Evolutionary conservation across 2,113 vertebrate species (phyloP), one percentile per base, ranked within the genome.

Genomic region (Smithornis capensis): DNA sequence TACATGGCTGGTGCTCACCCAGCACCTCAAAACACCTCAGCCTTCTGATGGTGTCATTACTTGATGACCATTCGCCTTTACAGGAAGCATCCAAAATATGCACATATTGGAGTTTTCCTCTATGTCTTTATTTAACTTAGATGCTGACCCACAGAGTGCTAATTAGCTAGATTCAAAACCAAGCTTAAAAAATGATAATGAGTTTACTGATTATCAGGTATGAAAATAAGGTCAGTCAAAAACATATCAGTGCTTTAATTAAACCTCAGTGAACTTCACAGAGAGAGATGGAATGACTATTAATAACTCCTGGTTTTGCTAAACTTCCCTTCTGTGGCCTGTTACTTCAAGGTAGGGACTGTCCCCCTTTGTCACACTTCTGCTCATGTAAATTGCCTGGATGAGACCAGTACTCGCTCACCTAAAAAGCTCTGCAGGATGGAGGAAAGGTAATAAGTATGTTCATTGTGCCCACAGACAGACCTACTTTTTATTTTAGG

Each of bases 141-240:
- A 38, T 37, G 15, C 79, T 87, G 89, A 81, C 86, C 92, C 50
- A 65, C 81, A 44, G 70, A 83, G 83, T 87, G 60, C 69, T 90
- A 83, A 90, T 65, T 87, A 91, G 87, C 56, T 35, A 27, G 50
- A 94, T 88, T 92, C 87, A 64, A 96, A 89, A 82, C 49, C 18
- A 56, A 92, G 76, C 68, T 95, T 63, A 91, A 89, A 70, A 84
- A 82, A 89, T n/a, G 57, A 81, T 89, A 97, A 95, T 93, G 91
- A 94, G 67, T 79, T 95, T 95, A 87, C 91, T 95, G 96, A 89
- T 92, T 95, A 96, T 90, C 90, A 91, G 86, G 19, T 93, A 87
- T 73, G 94, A 97, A 98, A 98, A 98, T 92, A 97, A 98, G 97
- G 97, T 97, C 97, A 97, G 37, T 78, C 7, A 42, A 95, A 96